Conservation (phyloP, 2,888 invertebrate genomes). For the Xestia xanthographa region DNA sequence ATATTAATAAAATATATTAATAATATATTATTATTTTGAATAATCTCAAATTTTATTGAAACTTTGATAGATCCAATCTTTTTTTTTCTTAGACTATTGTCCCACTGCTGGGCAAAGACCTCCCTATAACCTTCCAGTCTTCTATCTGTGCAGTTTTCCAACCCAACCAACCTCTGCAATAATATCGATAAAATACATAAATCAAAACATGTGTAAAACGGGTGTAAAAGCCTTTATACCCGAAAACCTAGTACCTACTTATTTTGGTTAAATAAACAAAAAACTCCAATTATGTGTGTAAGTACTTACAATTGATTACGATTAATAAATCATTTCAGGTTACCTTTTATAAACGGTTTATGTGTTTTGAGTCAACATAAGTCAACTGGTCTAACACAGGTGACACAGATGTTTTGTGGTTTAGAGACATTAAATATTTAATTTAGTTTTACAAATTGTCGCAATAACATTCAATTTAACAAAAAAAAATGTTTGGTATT, state of each 20-base stretch:
- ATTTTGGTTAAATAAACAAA: conserved; percentile 12
- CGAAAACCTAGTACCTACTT: not conserved
- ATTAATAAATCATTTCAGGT: conserved; percentile 22
- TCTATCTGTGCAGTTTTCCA: not conserved
- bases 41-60: too few species aligned
- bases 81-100: too few species aligned
- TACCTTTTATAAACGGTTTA: conserved; percentile 19
- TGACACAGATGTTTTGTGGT: not conserved
- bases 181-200: not conserved
- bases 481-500: not conserved
- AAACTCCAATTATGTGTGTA: conserved; percentile 12
- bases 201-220: not conserved
- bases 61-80: too few species aligned
- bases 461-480: not conserved
- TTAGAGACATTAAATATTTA: not conserved
- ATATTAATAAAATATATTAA: too few species aligned
- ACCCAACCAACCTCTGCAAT: not conserved
- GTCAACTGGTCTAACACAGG: conserved; percentile 29
- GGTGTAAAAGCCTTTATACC: not conserved
- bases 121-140: too few species aligned
- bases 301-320: conserved; percentile 37
- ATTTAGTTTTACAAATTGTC: not conserved
- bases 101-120: too few species aligned
- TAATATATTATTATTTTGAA: too few species aligned
- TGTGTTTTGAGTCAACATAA: conserved; percentile 21